Conservation (phyloP, 2,888 invertebrate species). For the Orthosia gracilis region DNA sequence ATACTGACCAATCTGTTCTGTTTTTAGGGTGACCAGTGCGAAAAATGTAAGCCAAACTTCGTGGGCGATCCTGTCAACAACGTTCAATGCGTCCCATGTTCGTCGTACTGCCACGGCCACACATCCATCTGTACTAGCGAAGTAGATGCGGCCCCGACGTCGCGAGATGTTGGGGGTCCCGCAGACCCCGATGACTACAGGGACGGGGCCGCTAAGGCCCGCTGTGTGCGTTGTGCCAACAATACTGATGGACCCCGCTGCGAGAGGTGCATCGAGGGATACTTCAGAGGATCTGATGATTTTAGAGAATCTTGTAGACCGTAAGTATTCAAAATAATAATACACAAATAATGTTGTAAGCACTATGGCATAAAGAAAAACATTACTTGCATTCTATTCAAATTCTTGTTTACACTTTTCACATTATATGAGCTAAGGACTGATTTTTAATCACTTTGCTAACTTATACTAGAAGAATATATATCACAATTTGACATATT, state of each 20-base stretch:
- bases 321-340: slow-evolving; percentile 78
- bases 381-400: too few relatives aligned
- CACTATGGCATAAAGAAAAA: too few relatives aligned
- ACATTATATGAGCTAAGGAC: background rate
- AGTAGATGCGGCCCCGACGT: slow-evolving; percentile 83
- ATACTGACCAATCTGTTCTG: background rate
- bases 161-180: slow-evolving; percentile 87
- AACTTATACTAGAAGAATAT: too few relatives aligned
- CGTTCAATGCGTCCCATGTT: slow-evolving; percentile 96
- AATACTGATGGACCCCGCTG: slow-evolving; percentile 96
- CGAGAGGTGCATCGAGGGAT: slow-evolving; percentile 95
- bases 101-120: slow-evolving; percentile 97
- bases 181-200: slow-evolving; percentile 92
- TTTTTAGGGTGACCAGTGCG: slow-evolving; percentile 95
- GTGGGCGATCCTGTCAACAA: slow-evolving; percentile 98
- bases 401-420: too few relatives aligned
- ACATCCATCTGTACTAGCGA: slow-evolving; percentile 95
- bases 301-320: slow-evolving; percentile 94
- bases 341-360: too few relatives aligned
- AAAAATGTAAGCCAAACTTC: slow-evolving; percentile 97
- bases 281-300: slow-evolving; percentile 95
- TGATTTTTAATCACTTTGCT: too few relatives aligned
- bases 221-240: slow-evolving; percentile 96
- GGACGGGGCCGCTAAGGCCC: slow-evolving; percentile 93
- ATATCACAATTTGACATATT: too few relatives aligned